These are phyloP conservation scores for Galeruca laticollis DNA, from an alignment of 2,888 invertebrate genomes.

Conservation along the genomic window DNA sequence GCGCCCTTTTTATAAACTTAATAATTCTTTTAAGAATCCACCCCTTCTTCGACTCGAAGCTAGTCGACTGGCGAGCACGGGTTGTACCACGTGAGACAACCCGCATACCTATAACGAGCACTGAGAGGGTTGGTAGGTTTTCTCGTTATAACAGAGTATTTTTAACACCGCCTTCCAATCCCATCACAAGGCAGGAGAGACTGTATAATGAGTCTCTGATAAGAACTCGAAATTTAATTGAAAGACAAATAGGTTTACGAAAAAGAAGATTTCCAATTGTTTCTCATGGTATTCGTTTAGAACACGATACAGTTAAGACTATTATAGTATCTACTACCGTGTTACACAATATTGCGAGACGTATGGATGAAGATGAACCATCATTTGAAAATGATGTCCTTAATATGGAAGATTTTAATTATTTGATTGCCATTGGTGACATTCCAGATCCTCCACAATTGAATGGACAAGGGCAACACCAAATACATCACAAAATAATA, in stretches of 20 bases:
- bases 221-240: constrained; percentile 9
- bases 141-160: constrained; percentile 5
- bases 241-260: constrained; percentile 6
- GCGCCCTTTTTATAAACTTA: too few species aligned
- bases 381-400: constrained; percentile 5
- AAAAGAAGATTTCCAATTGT: constrained; percentile 17
- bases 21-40: too few species aligned
- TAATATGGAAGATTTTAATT: constrained; percentile 14
- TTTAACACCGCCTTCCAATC: constrained; percentile 8
- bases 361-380: constrained; percentile 13
- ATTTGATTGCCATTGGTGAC: constrained; percentile 15
- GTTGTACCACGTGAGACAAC: too few species aligned
- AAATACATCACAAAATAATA: too few species aligned
- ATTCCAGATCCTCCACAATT: background rate
- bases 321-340: constrained; percentile 11
- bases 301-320: constrained; percentile 4
- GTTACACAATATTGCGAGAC: constrained; percentile 17
- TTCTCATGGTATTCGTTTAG: constrained; percentile 9
- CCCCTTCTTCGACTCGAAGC: too few species aligned
- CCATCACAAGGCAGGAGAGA: constrained; percentile 10
- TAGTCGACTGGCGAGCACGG: too few species aligned
- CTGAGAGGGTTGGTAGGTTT: too few species aligned
- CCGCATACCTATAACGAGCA: too few species aligned
- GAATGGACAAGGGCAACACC: too few species aligned
- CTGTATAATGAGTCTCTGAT: constrained; percentile 3